These are phyloP conservation scores for Ichneumoninae sp. DNA, from an alignment of 2,888 invertebrate species.

Conservation along the genomic window DNA sequence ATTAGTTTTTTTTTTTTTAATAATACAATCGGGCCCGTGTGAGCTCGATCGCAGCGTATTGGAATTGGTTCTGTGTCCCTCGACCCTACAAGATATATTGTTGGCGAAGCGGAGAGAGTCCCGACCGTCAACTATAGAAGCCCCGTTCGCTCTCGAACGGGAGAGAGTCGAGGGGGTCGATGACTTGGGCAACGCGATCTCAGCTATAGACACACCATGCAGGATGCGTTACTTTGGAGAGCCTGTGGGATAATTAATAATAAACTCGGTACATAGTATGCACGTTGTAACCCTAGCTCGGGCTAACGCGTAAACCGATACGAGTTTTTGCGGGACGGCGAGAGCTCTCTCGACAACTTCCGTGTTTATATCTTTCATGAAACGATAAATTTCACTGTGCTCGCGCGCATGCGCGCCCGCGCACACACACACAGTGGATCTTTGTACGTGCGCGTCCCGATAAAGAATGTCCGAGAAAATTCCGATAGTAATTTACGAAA, in stretches of 20 bases:
- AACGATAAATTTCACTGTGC: not conserved
- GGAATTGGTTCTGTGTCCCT: constrained; percentile 8
- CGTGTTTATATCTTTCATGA: constrained; percentile 20
- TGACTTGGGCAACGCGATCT: constrained; percentile 60
- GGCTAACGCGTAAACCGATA: constrained; percentile 54
- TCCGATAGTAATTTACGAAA: too few species aligned
- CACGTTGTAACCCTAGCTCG: constrained; percentile 21
- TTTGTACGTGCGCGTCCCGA: too few species aligned
- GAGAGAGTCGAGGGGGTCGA: constrained; percentile 61
- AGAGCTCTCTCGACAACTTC: constrained; percentile 63
- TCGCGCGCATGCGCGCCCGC: not conserved
- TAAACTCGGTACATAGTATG: constrained; percentile 58
- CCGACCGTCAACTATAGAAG: constrained; percentile 40
- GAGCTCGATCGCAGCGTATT: not conserved
- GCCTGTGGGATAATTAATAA: constrained; percentile 75
- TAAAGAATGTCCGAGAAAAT: too few species aligned
- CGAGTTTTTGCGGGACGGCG: constrained; percentile 51
- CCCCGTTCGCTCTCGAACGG: constrained; percentile 27
- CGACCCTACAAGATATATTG: constrained; percentile 14
- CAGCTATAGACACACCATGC: constrained; percentile 71
- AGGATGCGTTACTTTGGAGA: constrained; percentile 80
- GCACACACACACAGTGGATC: too few species aligned
- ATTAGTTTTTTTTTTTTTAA: not conserved
- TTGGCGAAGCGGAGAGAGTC: constrained; percentile 4
- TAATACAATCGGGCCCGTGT: not conserved